Base-by-base conservation (phyloP, 1,140 invertebrate species). In the Matsumurasca onukii region DNA sequence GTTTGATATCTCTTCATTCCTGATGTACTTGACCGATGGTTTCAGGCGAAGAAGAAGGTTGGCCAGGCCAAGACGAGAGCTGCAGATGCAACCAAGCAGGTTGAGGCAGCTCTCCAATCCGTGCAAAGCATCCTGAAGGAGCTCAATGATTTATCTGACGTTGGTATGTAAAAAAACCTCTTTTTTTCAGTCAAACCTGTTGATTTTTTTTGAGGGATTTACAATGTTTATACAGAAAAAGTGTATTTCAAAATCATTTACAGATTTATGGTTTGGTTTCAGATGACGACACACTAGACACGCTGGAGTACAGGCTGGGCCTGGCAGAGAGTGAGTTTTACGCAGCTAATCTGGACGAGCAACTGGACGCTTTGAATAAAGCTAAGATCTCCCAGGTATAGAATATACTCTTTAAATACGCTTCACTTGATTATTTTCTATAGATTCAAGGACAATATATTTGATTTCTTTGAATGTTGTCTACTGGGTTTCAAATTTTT, bases 11-110 rank as follows among this genome's bases (percentile, higher is more conserved):
- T n/a, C n/a, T n/a, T n/a, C n/a, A n/a, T n/a, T n/a, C n/a, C n/a
- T n/a, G n/a, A n/a, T n/a, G n/a, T n/a, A n/a, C n/a, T n/a, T n/a
- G n/a, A n/a, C n/a, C n/a, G n/a, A n/a, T n/a, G n/a, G n/a, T n/a
- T 75, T 69, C 73, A 88, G 84, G 87, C 87, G 1, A 82, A 88
- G 72, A 82, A 85, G 72, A 84, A 93, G 86, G 94, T 97, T 17
- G 92, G 92, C 34, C 87, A 93, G 82, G 93, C 94, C 1, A 93
- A 93, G 77, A 91, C 86, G 20, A 89, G 90, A 69, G 91, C 94
- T 0, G 80, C 84, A 52, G 86, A 91, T 72, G 92, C 93, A 0
- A 86, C 88, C 39, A 86, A 89, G 68, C 90, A 92, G 81, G 93
- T 97, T 0, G 81, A 87, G 12, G 90, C 92, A 75, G 91, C 94